Evolutionary conservation across 2,888 invertebrate genomes (phyloP).

Genomic region (Apoderus coryli): DNA sequence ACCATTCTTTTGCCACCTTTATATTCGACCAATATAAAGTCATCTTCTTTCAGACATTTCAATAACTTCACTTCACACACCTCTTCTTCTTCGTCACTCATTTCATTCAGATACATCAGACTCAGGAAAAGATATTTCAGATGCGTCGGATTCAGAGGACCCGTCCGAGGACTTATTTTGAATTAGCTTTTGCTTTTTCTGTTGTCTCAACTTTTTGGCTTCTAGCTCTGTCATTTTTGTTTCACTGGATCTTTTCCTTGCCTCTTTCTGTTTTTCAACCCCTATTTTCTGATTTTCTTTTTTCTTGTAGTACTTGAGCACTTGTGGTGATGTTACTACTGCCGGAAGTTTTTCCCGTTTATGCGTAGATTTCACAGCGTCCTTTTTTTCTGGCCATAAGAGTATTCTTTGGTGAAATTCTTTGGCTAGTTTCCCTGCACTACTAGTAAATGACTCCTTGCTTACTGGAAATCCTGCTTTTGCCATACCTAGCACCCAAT

Average conservation of each 20-base stretch:
- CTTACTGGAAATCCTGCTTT: no score
- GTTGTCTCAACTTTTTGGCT: not conserved
- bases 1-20: not conserved
- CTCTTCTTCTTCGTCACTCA: slow-evolving; percentile 1
- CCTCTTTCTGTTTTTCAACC: slow-evolving; percentile 1
- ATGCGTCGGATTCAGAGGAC: no score
- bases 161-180: no score
- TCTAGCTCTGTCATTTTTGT: not conserved
- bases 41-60: not conserved
- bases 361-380: no score
- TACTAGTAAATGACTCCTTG: no score
- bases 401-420: no score
- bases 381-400: no score
- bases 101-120: no score
- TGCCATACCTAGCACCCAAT: no score
- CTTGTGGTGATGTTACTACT: slow-evolving; percentile 1
- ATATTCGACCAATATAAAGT: slow-evolving; percentile 1
- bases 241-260: not conserved
- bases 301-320: not conserved
- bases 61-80: not conserved
- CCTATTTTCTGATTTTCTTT: slow-evolving; percentile 1
- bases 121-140: no score
- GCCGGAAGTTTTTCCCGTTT: slow-evolving; percentile 1
- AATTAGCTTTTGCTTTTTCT: slow-evolving; percentile 1
- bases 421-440: no score